Evolutionary conservation across 2,113 vertebrate genomes (phyloP), one percentile per base, ranked within the genome.

Genomic region (Aythya baeri): DNA sequence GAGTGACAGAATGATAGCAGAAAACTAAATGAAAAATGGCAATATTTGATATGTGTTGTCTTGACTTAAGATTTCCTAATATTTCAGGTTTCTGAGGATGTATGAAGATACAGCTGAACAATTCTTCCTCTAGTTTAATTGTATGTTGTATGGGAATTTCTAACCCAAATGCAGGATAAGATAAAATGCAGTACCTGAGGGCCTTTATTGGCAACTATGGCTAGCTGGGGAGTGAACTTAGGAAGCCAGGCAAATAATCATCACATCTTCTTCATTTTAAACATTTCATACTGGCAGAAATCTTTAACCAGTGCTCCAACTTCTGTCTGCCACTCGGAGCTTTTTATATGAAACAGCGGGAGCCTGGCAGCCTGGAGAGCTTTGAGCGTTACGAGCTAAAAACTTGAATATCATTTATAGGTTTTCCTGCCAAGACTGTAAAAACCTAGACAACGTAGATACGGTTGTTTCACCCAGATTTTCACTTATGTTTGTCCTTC

Each of bases 281-380:
- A 72, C 54, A 72, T 94, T 93, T 95, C 61, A 93, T 88, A 93
- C 88, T 97, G 95, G 92, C 96, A 96, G 83, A 75, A 92, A 88
- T 93, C 88, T 95, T 96, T 94, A 96, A 90, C 92, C 92, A 93
- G 75, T 65, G 91, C 73, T 97, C 94, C 94, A 95, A 73, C 90
- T 95, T 96, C 88, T 96, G 73, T 93, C 86, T 97, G 92, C 94
- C 92, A 86, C 90, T 96, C 44, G 21, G 90, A 95, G 92, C 83
- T 95, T 96, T 97, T 97, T 91, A 76, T 96, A 83, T 92, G 93
- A 96, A 96, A 93, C 95, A 96, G 96, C 92, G 84, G 94, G 94
- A 96, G 93, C 65, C 88, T 96, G 95, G 95, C 91, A 96, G 93
- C 92, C 70, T 91, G 92, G 86, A 93, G 79, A 91, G 86, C 88